Evolutionary conservation across 30 jellyfish, hydroid and myxozoan species (phyloP).

Genomic region (Morbakka virulenta): DNA sequence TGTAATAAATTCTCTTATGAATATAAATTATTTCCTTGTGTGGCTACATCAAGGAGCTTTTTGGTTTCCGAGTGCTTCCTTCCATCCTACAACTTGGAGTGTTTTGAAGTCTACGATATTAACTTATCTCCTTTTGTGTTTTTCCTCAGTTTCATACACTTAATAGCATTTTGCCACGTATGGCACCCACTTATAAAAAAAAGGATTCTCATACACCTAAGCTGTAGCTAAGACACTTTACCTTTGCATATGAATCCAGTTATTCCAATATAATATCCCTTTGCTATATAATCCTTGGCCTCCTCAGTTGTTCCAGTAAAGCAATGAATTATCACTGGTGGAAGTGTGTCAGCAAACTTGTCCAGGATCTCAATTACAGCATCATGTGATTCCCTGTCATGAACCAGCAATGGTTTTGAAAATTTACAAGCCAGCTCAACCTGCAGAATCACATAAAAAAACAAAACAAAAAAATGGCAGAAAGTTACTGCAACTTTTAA

Average conservation of each 20-base stretch:
- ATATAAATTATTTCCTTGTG: too few relatives aligned
- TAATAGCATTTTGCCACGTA: too few relatives aligned
- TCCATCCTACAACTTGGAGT: too few relatives aligned
- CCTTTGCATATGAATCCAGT: slow-evolving; percentile 95
- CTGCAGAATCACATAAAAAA: slow-evolving; percentile 32
- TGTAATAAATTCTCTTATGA: too few relatives aligned
- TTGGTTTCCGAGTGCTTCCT: too few relatives aligned
- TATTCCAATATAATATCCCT: slow-evolving; percentile 86
- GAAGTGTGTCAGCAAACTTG: slow-evolving; percentile 62
- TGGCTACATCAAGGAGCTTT: too few relatives aligned
- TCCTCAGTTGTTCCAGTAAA: slow-evolving; percentile 94
- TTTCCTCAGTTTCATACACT: too few relatives aligned
- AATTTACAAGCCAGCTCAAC: slow-evolving; percentile 79
- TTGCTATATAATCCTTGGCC: slow-evolving; percentile 70
- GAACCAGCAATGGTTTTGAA: slow-evolving; percentile 77
- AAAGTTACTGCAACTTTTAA: too few relatives aligned
- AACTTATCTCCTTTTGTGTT: too few relatives aligned
- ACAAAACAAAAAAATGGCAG: background rate
- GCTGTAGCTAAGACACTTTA: background rate
- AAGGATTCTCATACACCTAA: too few relatives aligned
- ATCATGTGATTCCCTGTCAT: slow-evolving; percentile 92
- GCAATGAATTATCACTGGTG: slow-evolving; percentile 92
- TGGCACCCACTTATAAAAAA: too few relatives aligned
- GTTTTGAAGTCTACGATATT: too few relatives aligned
- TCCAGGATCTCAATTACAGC: slow-evolving; percentile 77